Evolutionary conservation across 2,113 vertebrate species (phyloP).

Genomic region (Oreochromis tanganicae): DNA sequence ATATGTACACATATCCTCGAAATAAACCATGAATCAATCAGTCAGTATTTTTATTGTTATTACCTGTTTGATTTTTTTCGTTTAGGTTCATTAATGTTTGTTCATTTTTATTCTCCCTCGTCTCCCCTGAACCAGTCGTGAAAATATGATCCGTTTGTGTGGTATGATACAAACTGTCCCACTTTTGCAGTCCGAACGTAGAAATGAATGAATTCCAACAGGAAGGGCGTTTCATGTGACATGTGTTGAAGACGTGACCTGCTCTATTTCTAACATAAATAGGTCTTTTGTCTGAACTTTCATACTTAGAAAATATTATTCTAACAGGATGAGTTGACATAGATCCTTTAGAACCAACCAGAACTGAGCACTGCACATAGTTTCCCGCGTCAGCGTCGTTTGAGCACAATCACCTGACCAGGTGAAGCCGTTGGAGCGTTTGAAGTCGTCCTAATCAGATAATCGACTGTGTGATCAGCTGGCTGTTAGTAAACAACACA

Average conservation of each 20-base stretch:
- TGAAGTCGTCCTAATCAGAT: background rate
- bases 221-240: background rate
- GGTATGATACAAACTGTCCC: background rate
- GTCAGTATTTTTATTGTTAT: background rate
- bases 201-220: background rate
- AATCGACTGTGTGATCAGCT: background rate
- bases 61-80: background rate
- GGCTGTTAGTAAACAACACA: constrained; percentile 13
- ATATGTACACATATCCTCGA: background rate
- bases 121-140: background rate
- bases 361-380: background rate
- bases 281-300: background rate
- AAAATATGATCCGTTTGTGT: background rate
- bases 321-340: background rate
- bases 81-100: background rate
- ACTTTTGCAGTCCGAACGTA: background rate
- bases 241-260: background rate
- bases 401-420: background rate
- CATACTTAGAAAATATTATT: background rate
- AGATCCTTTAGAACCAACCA: background rate
- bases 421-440: background rate
- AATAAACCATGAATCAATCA: background rate
- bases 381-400: background rate
- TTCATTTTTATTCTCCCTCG: background rate
- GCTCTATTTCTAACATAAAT: background rate